phyloP scores from a whole-genome alignment of 2,888 invertebrate species.

The Pristionchus fissidentatus region DNA sequence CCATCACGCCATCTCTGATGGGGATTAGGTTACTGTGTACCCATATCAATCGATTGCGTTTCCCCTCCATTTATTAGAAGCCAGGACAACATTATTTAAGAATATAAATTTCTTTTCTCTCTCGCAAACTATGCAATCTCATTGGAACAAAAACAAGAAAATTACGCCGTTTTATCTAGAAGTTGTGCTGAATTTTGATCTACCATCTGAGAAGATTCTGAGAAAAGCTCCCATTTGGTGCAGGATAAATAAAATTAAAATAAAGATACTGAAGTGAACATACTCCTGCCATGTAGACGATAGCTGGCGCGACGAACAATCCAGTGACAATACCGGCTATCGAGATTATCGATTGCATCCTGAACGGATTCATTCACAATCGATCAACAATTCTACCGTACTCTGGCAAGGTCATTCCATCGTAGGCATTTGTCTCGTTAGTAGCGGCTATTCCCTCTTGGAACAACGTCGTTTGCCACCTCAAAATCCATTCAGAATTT shows the following conservation, averaged over 20 bases:
- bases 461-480: constrained; percentile 29
- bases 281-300: neutral
- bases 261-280: neutral
- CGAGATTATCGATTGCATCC: constrained; percentile 33
- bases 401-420: constrained; percentile 28
- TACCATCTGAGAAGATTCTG: no score
- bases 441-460: constrained; percentile 9
- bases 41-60: no score
- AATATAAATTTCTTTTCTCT: no score
- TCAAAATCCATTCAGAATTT: no score
- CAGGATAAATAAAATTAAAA: neutral
- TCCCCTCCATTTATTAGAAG: no score
- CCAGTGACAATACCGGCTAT: constrained; percentile 8
- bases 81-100: no score
- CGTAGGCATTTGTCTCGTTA: constrained; percentile 14
- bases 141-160: no score
- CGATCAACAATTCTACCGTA: neutral
- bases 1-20: constrained; percentile 17
- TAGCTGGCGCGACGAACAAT: neutral
- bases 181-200: no score
- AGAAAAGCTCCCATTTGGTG: no score
- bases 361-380: neutral
- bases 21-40: no score
- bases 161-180: no score
- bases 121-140: no score